Conservation (phyloP, 2,888 invertebrate species). For the Deilephila elpenor region DNA sequence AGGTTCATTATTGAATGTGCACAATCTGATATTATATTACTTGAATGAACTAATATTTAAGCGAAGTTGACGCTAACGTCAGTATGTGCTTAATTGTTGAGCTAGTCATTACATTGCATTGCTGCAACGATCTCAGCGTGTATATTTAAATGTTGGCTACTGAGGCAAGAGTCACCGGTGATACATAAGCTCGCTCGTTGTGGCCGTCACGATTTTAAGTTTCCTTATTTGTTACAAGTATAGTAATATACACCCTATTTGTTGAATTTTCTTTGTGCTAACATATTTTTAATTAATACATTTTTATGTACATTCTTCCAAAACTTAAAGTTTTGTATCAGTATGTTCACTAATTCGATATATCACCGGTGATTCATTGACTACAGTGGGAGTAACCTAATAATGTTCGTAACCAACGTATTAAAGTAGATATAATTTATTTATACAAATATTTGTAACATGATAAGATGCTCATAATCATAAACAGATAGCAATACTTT, state of each 20-base stretch:
- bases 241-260: background rate
- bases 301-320: background rate
- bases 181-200: too few species aligned
- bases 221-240: background rate
- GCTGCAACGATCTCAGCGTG: background rate
- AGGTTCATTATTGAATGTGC: background rate
- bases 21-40: background rate
- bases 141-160: background rate
- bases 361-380: background rate
- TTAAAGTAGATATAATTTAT: constrained; percentile 13
- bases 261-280: background rate
- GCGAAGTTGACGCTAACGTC: background rate
- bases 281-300: background rate
- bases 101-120: constrained; percentile 18
- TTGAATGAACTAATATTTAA: background rate
- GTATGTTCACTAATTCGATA: background rate
- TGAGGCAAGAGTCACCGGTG: background rate
- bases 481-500: background rate
- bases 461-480: constrained; percentile 6
- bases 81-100: background rate
- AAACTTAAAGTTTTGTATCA: background rate
- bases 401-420: background rate
- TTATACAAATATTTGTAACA: constrained; percentile 13
- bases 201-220: background rate
- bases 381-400: background rate